phyloP scores from a whole-genome alignment of 2,113 vertebrate genomes.

The Dunckerocampus dactyliophorus region DNA sequence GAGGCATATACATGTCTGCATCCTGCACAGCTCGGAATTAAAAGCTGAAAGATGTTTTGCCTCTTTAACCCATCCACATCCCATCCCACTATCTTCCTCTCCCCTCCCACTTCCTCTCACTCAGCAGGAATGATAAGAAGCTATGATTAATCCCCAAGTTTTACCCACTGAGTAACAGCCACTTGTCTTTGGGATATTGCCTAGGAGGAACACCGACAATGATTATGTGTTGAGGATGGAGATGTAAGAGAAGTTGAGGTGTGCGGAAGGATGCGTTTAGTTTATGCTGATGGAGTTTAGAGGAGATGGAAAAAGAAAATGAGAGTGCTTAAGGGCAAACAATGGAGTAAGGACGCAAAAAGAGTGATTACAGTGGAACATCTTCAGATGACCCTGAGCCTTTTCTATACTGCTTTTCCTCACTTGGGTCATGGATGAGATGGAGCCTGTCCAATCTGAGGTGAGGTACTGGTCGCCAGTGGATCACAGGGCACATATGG shows the following conservation, averaged over 20 bases:
- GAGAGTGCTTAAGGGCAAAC: too few species aligned
- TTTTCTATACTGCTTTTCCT: too few species aligned
- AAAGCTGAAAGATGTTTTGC: slow-evolving; percentile 57
- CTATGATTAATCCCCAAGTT: slow-evolving; percentile 59
- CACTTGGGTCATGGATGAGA: too few species aligned
- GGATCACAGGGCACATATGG: too few species aligned
- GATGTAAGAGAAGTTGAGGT: neutral
- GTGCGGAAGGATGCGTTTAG: neutral
- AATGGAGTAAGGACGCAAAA: too few species aligned
- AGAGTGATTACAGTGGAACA: too few species aligned
- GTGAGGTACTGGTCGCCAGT: too few species aligned
- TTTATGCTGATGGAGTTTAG: neutral
- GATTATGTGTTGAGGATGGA: slow-evolving; percentile 29
- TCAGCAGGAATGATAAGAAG: slow-evolving; percentile 32
- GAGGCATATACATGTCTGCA: slow-evolving; percentile 13
- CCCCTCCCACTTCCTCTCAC: slow-evolving; percentile 1
- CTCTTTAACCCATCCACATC: slow-evolving; percentile 2
- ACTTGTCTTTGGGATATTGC: slow-evolving; percentile 59
- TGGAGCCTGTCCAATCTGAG: too few species aligned
- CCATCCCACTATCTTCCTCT: slow-evolving; percentile 4
- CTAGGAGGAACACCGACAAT: slow-evolving; percentile 41
- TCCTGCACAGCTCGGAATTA: slow-evolving; percentile 53
- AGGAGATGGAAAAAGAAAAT: too few species aligned
- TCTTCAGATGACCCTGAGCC: too few species aligned
- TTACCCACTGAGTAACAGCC: slow-evolving; percentile 61